phyloP scores from a whole-genome alignment of 2,888 invertebrate species.

The Diabrotica balteata region DNA sequence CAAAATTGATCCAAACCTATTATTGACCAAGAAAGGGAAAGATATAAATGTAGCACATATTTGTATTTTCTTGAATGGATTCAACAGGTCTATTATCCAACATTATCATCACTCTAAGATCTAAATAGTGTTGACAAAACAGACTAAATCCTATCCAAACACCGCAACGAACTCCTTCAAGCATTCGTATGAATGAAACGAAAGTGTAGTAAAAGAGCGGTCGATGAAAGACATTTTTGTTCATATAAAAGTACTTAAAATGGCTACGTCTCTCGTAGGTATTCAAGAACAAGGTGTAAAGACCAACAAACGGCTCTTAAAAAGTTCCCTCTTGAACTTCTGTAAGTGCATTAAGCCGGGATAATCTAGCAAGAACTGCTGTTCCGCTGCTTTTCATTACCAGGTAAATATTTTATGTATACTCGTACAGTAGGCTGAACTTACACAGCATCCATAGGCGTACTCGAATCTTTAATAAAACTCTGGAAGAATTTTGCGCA shows the following conservation, averaged over 20 bases:
- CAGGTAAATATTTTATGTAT: slow-evolving; percentile 36
- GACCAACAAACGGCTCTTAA: slow-evolving; percentile 29
- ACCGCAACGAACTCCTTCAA: background rate
- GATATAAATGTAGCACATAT: too few species aligned
- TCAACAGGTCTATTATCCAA: background rate
- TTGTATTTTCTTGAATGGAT: too few species aligned
- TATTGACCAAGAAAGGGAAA: too few species aligned
- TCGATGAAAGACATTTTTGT: slow-evolving; percentile 11
- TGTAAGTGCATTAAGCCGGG: slow-evolving; percentile 39
- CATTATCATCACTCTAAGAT: background rate
- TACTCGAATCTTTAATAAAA: background rate
- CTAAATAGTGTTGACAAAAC: background rate
- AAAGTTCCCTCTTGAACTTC: slow-evolving; percentile 29
- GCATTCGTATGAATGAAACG: slow-evolving; percentile 11
- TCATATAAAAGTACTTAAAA: slow-evolving; percentile 13
- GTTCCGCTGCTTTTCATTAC: slow-evolving; percentile 24
- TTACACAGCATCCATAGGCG: slow-evolving; percentile 1
- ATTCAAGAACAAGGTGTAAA: slow-evolving; percentile 30
- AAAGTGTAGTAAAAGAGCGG: slow-evolving; percentile 5
- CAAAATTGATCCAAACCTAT: too few species aligned
- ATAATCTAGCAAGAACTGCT: slow-evolving; percentile 30
- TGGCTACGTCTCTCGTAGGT: slow-evolving; percentile 12
- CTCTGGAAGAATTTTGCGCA: too few species aligned
- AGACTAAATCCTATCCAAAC: slow-evolving; percentile 7
- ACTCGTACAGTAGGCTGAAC: slow-evolving; percentile 4